phyloP scores from a whole-genome alignment of 2,113 vertebrate genomes.

The Sturnira hondurensis region DNA sequence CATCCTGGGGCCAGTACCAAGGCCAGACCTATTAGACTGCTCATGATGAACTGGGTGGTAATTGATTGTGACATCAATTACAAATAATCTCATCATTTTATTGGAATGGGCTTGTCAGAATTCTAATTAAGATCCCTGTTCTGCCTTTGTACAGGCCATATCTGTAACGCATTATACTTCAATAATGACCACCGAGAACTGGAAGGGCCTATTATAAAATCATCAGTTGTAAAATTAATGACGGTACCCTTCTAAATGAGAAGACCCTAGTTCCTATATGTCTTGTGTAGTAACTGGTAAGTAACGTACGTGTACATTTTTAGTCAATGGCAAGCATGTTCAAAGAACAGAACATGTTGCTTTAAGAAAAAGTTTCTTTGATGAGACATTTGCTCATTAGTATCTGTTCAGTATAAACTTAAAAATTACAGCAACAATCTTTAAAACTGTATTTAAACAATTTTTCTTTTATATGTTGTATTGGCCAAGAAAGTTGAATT shows the following conservation, averaged over 20 bases:
- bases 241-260: slow-evolving; percentile 82
- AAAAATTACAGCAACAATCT: background rate
- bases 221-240: slow-evolving; percentile 89
- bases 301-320: slow-evolving; percentile 59
- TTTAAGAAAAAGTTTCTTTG: background rate
- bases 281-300: slow-evolving; percentile 74
- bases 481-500: background rate
- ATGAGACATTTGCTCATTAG: background rate
- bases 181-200: slow-evolving; percentile 92
- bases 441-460: background rate
- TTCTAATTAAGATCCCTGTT: slow-evolving; percentile 93
- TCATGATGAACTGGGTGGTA: slow-evolving; percentile 89
- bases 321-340: slow-evolving; percentile 57
- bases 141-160: slow-evolving; percentile 85
- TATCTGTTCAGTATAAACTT: background rate
- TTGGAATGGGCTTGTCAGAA: slow-evolving; percentile 91
- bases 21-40: slow-evolving; percentile 90
- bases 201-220: slow-evolving; percentile 63
- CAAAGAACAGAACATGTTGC: background rate
- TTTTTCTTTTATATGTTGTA: background rate
- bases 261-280: slow-evolving; percentile 75
- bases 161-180: slow-evolving; percentile 86
- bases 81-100: slow-evolving; percentile 95
- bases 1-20: slow-evolving; percentile 89
- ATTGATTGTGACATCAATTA: slow-evolving; percentile 96